phyloP scores from a whole-genome alignment of 2,888 invertebrate species.

The Yponomeuta evonymella region DNA sequence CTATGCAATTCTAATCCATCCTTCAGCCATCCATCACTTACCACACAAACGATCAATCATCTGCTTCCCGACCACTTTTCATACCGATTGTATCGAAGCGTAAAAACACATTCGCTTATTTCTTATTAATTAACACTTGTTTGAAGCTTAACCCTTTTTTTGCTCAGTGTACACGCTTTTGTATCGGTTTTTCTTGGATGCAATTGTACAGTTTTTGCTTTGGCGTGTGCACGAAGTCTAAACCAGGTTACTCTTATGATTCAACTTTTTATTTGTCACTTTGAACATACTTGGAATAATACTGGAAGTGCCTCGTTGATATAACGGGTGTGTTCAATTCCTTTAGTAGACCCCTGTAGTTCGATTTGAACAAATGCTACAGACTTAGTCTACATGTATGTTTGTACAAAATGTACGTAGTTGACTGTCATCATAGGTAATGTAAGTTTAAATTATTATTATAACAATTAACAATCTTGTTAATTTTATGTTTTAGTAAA shows the following conservation, averaged over 20 bases:
- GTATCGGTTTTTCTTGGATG: neutral
- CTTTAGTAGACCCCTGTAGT: too few relatives aligned
- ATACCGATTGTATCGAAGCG: neutral
- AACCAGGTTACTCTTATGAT: neutral
- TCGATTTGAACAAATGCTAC: too few relatives aligned
- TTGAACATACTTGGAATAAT: too few relatives aligned
- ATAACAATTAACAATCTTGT: too few relatives aligned
- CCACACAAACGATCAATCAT: neutral
- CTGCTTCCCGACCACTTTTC: neutral
- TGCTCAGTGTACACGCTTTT: neutral
- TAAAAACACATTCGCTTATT: neutral
- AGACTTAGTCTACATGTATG: too few relatives aligned
- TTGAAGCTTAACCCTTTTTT: neutral
- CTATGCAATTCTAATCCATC: neutral
- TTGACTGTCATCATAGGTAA: too few relatives aligned
- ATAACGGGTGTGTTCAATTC: too few relatives aligned
- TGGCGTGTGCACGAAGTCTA: neutral
- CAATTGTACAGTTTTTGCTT: neutral
- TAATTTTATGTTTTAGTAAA: too few relatives aligned
- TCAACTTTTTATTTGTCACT: too few relatives aligned
- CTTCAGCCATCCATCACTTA: neutral
- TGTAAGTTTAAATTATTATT: too few relatives aligned
- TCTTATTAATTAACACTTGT: slow-evolving; percentile 9
- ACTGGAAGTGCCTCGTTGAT: too few relatives aligned
- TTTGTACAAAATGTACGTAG: too few relatives aligned